A percentile compares a stretch with the other conserved stretches of the same genome.
Evolutionary conservation across 2,888 invertebrate species (phyloP).

Genomic region (Neria commutata): DNA sequence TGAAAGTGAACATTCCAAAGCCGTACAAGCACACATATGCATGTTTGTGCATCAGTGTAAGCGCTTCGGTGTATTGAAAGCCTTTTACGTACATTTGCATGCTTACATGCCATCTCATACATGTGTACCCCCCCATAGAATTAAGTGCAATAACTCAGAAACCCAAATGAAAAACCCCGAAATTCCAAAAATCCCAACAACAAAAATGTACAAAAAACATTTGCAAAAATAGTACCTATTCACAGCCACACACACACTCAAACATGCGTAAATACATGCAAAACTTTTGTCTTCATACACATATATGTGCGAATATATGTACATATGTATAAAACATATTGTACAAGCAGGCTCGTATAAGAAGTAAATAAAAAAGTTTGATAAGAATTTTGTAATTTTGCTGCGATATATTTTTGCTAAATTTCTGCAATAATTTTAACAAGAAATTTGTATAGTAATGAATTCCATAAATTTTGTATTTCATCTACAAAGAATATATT

Average conservation of each 20-base stretch:
- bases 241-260: constrained; percentile 13
- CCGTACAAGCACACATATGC: no score
- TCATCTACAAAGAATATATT: constrained; percentile 25
- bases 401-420: no score
- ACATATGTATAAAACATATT: constrained; percentile 25
- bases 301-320: constrained; percentile 24
- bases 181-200: not conserved
- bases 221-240: constrained; percentile 1
- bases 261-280: constrained; percentile 1
- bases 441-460: not conserved
- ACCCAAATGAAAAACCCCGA: not conserved
- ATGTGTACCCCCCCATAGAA: no score
- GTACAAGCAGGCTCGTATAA: no score
- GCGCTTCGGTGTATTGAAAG: no score
- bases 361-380: no score
- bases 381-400: no score
- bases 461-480: constrained; percentile 14
- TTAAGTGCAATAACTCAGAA: constrained; percentile 40
- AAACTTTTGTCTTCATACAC: constrained; percentile 39
- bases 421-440: constrained; percentile 10
- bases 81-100: no score
- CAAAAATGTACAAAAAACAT: constrained; percentile 2
- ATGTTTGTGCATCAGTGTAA: no score
- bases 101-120: no score
- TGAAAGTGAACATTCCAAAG: no score